Evolutionary conservation across 2,888 invertebrate species (phyloP).

Genomic region (Brassicogethes aeneus): DNA sequence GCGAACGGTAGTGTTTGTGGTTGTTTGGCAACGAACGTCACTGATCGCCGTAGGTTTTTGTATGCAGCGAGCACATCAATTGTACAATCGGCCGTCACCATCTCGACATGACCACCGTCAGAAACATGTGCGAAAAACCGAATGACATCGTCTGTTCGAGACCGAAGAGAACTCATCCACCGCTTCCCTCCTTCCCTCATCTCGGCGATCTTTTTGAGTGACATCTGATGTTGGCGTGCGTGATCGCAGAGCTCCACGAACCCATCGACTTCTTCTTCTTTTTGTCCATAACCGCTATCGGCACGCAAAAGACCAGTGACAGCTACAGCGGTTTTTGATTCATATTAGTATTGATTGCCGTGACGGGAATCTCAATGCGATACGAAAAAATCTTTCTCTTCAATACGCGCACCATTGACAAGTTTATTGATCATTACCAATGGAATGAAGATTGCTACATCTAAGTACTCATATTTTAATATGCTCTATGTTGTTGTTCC

Average conservation of each 20-base stretch:
- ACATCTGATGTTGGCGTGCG: constrained; percentile 20
- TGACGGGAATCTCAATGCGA: too few relatives aligned
- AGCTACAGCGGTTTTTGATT: background rate
- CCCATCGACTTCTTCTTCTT: background rate
- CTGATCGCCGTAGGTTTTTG: constrained; percentile 19
- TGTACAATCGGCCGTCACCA: constrained; percentile 37
- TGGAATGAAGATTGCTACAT: too few relatives aligned
- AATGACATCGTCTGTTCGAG: constrained; percentile 25
- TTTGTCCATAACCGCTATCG: background rate
- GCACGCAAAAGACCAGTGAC: background rate
- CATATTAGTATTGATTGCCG: too few relatives aligned
- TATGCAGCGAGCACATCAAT: constrained; percentile 36
- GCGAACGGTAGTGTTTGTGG: too few relatives aligned
- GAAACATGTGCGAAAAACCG: constrained; percentile 34
- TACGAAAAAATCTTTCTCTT: too few relatives aligned
- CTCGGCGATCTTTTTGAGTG: constrained; percentile 18
- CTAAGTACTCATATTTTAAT: too few relatives aligned
- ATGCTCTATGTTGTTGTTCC: too few relatives aligned
- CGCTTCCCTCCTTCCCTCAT: constrained; percentile 15
- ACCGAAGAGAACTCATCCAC: constrained; percentile 19
- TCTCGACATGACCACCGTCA: constrained; percentile 37
- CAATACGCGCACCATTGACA: too few relatives aligned
- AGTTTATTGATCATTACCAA: too few relatives aligned
- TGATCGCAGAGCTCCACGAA: constrained; percentile 4
- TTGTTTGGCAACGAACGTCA: background rate